Conservation (phyloP, 2,113 vertebrate species). For the Typhlomys cinereus region DNA sequence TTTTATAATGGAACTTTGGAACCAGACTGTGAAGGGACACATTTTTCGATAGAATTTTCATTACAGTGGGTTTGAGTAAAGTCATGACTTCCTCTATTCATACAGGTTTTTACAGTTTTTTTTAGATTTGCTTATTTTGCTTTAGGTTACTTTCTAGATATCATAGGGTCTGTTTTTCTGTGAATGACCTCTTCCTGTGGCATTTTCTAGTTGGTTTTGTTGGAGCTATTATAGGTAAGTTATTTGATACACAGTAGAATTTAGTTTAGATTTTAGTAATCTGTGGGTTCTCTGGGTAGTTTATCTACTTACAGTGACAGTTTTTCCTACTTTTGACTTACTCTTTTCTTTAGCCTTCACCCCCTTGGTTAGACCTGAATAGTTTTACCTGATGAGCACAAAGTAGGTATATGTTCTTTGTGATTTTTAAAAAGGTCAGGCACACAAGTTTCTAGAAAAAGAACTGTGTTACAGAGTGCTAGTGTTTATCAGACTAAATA, state of each 20-base stretch:
- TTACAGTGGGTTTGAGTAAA: background rate
- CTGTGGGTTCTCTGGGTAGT: background rate
- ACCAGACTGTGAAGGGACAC: background rate
- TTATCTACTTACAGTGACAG: background rate
- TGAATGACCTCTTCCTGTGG: background rate
- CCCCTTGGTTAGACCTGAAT: background rate
- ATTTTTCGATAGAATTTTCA: background rate
- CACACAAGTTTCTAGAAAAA: background rate
- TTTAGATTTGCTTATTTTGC: background rate
- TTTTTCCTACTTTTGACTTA: background rate
- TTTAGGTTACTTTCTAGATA: background rate
- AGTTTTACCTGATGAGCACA: background rate
- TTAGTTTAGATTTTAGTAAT: background rate
- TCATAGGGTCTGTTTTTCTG: background rate
- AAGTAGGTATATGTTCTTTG: background rate
- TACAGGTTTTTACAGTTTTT: background rate
- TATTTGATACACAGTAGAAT: background rate
- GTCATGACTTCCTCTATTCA: background rate
- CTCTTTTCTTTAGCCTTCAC: background rate
- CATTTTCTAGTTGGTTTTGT: background rate
- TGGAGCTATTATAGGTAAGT: background rate
- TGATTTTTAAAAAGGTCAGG: background rate
- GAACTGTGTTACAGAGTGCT: background rate
- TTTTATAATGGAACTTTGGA: constrained; percentile 4
- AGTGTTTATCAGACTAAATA: constrained; percentile 2